phyloP scores from a whole-genome alignment of 2,888 invertebrate genomes.

The Drosophila rubida region DNA sequence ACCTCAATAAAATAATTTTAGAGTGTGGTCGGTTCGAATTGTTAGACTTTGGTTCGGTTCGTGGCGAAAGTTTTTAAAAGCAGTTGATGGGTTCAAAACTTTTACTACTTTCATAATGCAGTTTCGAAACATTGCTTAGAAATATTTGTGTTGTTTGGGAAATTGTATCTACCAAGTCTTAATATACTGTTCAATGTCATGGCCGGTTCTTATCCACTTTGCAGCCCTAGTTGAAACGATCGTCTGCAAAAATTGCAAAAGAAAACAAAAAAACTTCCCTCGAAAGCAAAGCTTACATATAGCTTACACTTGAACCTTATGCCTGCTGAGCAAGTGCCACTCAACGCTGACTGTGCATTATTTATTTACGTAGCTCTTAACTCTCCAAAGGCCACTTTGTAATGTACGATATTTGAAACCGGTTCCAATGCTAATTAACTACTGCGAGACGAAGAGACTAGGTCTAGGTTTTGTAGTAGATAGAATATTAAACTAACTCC shows the following conservation, averaged over 20 bases:
- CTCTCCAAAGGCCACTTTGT: constrained; percentile 8
- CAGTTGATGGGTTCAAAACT: no score
- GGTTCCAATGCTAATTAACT: constrained; percentile 33
- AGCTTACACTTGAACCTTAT: constrained; percentile 15
- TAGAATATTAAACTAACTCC: neutral
- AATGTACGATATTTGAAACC: constrained; percentile 20
- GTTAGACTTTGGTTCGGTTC: no score
- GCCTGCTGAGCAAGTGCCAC: constrained; percentile 17
- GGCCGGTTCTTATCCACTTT: no score
- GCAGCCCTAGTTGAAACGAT: constrained; percentile 2
- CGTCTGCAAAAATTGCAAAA: neutral
- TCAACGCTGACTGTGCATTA: constrained; percentile 36
- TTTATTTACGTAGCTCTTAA: constrained; percentile 16
- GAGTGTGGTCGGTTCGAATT: no score
- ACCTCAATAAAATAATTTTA: no score
- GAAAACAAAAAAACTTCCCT: neutral
- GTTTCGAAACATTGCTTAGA: no score
- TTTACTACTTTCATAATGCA: no score
- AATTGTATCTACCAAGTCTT: no score
- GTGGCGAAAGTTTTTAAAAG: no score
- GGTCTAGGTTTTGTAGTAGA: neutral
- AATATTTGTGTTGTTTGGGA: no score
- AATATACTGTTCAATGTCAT: no score
- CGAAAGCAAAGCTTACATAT: constrained; percentile 2
- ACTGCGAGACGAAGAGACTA: neutral